Evolutionary conservation across 2,113 vertebrate genomes (phyloP).

Genomic region (Caranx melampygus): DNA sequence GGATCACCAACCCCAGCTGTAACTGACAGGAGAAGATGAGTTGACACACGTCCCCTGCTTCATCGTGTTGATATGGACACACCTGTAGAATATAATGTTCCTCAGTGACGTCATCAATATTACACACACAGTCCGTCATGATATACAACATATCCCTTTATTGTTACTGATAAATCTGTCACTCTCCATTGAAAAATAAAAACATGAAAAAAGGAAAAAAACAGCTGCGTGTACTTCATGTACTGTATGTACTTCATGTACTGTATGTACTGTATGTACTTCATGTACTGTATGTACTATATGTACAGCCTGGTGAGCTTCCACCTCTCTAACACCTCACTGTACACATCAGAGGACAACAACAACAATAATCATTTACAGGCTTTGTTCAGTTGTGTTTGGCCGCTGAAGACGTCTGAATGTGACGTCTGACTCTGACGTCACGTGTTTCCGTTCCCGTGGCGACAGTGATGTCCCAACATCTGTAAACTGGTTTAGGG

Average conservation of each 20-base stretch:
- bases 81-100: too few species aligned
- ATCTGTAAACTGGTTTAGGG: too few species aligned
- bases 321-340: constrained; percentile 56
- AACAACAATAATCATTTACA: constrained; percentile 56
- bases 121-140: not conserved
- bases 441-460: too few species aligned
- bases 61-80: too few species aligned
- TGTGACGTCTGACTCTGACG: too few species aligned
- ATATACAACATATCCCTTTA: constrained; percentile 70
- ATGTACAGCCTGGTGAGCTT: constrained; percentile 65
- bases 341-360: constrained; percentile 68
- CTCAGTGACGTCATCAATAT: too few species aligned
- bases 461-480: too few species aligned
- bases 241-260: too few species aligned
- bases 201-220: constrained; percentile 65
- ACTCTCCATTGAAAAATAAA: constrained; percentile 47
- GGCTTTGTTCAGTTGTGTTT: constrained; percentile 10
- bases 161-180: constrained; percentile 68
- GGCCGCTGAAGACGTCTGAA: not conserved
- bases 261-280: too few species aligned
- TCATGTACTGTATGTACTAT: constrained; percentile 25
- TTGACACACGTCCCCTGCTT: too few species aligned
- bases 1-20: too few species aligned
- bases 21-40: too few species aligned
- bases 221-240: constrained; percentile 4